Conservation (phyloP, 1,140 invertebrate genomes). For the Cataglyphis hispanica region DNA sequence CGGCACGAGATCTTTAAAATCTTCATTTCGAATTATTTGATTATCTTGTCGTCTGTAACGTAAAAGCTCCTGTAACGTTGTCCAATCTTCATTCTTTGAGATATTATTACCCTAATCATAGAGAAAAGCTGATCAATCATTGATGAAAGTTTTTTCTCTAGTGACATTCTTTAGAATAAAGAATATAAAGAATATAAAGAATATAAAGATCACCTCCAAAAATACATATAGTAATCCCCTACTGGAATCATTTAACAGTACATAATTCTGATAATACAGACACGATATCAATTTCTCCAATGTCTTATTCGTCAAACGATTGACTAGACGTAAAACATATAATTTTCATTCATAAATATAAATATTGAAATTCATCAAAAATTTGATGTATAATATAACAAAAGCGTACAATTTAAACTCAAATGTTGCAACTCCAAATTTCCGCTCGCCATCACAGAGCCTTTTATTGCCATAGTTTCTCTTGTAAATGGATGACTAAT, state of each 20-base stretch:
- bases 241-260: constrained; percentile 48
- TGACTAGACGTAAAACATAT: constrained; percentile 52
- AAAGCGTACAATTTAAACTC: constrained; percentile 79
- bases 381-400: neutral
- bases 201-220: constrained; percentile 61
- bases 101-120: constrained; percentile 31
- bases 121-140: neutral
- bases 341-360: neutral
- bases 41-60: neutral
- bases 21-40: neutral
- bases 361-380: neutral
- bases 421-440: constrained; percentile 78
- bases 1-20: constrained; percentile 25
- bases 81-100: constrained; percentile 39
- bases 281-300: constrained; percentile 63
- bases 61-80: constrained; percentile 43
- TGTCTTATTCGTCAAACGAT: constrained; percentile 56
- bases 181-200: too few relatives aligned
- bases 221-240: constrained; percentile 63
- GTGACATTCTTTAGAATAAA: neutral
- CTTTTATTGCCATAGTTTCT: constrained; percentile 68
- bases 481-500: constrained; percentile 75
- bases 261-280: constrained; percentile 70
- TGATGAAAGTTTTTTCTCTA: neutral
- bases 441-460: constrained; percentile 75